Evolutionary conservation across 2,113 vertebrate species (phyloP).

Genomic region (Sapajus apella): DNA sequence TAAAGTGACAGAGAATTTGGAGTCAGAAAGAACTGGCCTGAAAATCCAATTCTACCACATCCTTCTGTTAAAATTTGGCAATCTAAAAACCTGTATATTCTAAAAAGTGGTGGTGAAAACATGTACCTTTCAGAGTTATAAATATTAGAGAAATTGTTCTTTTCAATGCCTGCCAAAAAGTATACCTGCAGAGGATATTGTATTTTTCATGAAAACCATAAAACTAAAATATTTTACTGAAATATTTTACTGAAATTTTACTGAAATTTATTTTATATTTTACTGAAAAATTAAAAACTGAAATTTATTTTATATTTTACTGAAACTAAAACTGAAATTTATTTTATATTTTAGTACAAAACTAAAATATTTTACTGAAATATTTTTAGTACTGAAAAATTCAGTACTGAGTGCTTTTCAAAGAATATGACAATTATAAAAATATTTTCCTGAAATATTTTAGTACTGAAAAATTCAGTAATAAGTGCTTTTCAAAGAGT

Average conservation of each 20-base stretch:
- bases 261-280: no score
- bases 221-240: not conserved
- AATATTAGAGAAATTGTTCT: not conserved
- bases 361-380: no score
- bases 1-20: not conserved
- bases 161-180: not conserved
- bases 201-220: not conserved
- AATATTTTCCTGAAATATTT: no score
- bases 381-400: not conserved
- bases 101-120: not conserved
- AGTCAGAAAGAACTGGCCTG: not conserved
- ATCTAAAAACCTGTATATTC: not conserved
- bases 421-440: not conserved
- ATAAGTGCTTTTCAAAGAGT: not conserved
- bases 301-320: no score
- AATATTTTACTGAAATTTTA: no score
- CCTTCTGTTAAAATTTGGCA: not conserved
- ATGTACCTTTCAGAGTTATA: not conserved
- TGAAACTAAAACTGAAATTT: no score
- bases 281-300: no score
- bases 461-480: not conserved
- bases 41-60: not conserved
- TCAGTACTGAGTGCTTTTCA: not conserved
- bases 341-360: no score
- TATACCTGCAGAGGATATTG: not conserved